Evolutionary conservation across 2,888 invertebrate genomes (phyloP).

Genomic region (Chrysolina americana): DNA sequence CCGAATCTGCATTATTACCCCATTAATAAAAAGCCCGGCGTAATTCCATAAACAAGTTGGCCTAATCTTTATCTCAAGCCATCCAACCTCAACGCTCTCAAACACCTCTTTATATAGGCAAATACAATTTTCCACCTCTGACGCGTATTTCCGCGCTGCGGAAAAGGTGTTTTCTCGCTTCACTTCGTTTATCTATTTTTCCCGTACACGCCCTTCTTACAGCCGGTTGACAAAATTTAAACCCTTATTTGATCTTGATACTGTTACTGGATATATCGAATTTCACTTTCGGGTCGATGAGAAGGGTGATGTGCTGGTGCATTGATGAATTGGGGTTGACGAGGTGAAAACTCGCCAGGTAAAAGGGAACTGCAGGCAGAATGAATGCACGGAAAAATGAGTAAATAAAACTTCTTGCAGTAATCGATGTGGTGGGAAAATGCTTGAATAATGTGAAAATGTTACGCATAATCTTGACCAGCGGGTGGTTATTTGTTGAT

Average conservation of each 20-base stretch:
- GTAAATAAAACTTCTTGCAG: no score
- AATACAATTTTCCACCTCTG: conserved; percentile 36
- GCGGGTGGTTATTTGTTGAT: no score
- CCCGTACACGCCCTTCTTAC: conserved; percentile 22
- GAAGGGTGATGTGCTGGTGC: conserved; percentile 18
- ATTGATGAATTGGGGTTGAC: conserved; percentile 23
- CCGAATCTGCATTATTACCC: conserved; percentile 12
- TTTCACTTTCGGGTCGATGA: conserved; percentile 21
- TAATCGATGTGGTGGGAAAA: no score
- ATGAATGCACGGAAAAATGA: no score
- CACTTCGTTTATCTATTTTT: conserved; percentile 36
- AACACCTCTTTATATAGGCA: conserved; percentile 30
- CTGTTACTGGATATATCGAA: conserved; percentile 32
- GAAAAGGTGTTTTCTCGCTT: conserved; percentile 37
- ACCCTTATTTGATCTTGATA: conserved; percentile 35
- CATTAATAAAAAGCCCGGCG: conserved; percentile 10
- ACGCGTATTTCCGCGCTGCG: conserved; percentile 27
- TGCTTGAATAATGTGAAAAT: no score
- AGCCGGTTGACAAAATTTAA: conserved; percentile 25
- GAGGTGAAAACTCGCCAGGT: neutral
- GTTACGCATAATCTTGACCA: no score
- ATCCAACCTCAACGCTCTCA: conserved; percentile 1
- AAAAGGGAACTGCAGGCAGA: neutral
- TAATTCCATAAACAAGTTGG: conserved; percentile 19
- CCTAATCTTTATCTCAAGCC: conserved; percentile 4